A percentile compares a stretch with the other conserved stretches of the same genome.
Evolutionary conservation across 2,113 vertebrate species (phyloP).

Genomic region (Cololabis saira): DNA sequence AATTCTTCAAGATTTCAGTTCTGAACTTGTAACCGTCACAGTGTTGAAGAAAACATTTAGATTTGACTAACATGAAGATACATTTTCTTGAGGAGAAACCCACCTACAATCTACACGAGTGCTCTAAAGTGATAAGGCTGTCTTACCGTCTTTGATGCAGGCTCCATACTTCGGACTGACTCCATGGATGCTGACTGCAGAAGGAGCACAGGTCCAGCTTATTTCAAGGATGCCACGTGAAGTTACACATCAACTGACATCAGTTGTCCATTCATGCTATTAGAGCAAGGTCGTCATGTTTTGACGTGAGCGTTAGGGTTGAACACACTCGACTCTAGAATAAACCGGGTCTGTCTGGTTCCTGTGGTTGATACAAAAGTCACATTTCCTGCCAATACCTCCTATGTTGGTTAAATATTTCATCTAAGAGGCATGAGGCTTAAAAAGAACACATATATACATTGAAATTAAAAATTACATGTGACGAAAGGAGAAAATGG

Average conservation of each 20-base stretch:
- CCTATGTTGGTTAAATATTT: slow-evolving; percentile 28
- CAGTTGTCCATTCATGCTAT: slow-evolving; percentile 53
- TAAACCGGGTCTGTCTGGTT: slow-evolving; percentile 38
- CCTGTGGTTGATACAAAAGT: background rate
- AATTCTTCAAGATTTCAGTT: too few relatives aligned
- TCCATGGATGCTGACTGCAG: slow-evolving; percentile 25
- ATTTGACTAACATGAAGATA: too few relatives aligned
- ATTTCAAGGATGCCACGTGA: background rate
- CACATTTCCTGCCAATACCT: background rate
- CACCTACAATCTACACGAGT: too few relatives aligned
- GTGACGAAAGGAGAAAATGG: too few relatives aligned
- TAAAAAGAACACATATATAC: too few relatives aligned
- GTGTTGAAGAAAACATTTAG: too few relatives aligned
- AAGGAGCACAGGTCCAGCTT: background rate
- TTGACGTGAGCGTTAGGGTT: slow-evolving; percentile 21
- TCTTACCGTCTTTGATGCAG: slow-evolving; percentile 48
- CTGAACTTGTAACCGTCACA: too few relatives aligned
- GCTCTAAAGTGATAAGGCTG: background rate
- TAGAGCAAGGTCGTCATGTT: background rate
- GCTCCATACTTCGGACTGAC: slow-evolving; percentile 28
- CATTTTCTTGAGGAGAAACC: too few relatives aligned
- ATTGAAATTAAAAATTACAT: too few relatives aligned
- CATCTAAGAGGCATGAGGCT: too few relatives aligned
- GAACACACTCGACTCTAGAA: slow-evolving; percentile 1
- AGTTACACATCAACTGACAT: slow-evolving; percentile 54